These are phyloP conservation scores for Nipponacmea schrenckii DNA, from an alignment of 2,888 invertebrate species.

Conservation along the genomic window DNA sequence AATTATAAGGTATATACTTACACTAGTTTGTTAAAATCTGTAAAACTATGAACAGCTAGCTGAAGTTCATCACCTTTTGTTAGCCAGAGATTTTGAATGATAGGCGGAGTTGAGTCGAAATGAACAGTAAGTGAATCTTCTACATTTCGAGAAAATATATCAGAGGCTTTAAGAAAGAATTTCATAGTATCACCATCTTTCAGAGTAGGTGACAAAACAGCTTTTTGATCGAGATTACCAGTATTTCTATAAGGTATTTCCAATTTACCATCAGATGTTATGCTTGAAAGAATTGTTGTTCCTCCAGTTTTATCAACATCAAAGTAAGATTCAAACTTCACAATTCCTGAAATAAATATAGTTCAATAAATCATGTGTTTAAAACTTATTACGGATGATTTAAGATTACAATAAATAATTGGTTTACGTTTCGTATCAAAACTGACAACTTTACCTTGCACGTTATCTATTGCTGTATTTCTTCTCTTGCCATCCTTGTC, in stretches of 20 bases:
- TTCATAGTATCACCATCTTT: constrained; percentile 34
- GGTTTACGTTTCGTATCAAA: no score
- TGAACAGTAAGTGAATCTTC: constrained; percentile 31
- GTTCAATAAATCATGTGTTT: neutral
- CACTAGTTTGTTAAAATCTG: constrained; percentile 31
- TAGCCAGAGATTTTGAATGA: constrained; percentile 35
- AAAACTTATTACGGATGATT: no score
- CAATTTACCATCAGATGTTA: constrained; percentile 5
- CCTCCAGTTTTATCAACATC: constrained; percentile 18
- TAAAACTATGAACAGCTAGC: constrained; percentile 31
- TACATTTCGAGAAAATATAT: constrained; percentile 27
- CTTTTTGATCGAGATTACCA: constrained; percentile 9
- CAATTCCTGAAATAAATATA: constrained; percentile 27
- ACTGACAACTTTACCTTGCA: constrained; percentile 14
- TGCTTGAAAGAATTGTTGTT: neutral
- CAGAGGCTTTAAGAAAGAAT: constrained; percentile 30
- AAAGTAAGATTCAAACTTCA: constrained; percentile 26
- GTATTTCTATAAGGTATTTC: no score
- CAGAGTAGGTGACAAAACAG: constrained; percentile 17
- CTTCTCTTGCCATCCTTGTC: constrained; percentile 25
- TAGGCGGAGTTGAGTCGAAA: constrained; percentile 36
- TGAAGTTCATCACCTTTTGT: constrained; percentile 24
- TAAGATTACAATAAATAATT: no score
- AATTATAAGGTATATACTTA: constrained; percentile 17
- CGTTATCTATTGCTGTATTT: constrained; percentile 15